These are phyloP conservation scores for Cladopsammia gracilis DNA, from an alignment of 64 coral and sea anemone genomes.

Conservation along the genomic window DNA sequence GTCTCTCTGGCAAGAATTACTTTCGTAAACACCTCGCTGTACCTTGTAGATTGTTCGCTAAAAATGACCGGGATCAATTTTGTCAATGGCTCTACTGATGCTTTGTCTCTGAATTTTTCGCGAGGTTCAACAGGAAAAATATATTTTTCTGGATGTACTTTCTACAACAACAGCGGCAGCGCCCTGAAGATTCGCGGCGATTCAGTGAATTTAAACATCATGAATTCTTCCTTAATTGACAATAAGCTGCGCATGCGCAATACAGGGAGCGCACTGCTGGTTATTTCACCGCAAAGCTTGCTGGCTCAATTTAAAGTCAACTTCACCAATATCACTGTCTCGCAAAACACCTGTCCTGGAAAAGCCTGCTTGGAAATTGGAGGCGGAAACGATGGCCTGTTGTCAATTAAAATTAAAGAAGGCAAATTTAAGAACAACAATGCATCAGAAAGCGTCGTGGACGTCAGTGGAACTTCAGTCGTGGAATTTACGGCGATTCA, in stretches of 20 bases:
- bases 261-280: not conserved
- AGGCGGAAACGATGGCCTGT: not conserved
- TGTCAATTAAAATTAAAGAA: not conserved
- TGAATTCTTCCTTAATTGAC: not conserved
- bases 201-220: not conserved
- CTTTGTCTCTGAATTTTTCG: not conserved
- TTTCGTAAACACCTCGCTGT: slow-evolving; percentile 1
- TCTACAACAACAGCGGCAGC: not conserved
- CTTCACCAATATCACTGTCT: not conserved
- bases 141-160: not conserved
- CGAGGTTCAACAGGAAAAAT: not conserved
- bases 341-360: not conserved
- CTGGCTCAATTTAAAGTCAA: not conserved
- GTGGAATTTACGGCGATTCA: not conserved
- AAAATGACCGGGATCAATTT: not conserved
- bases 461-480: not conserved
- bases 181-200: not conserved
- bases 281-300: not conserved
- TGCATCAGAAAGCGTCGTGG: not conserved
- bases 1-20: slow-evolving; percentile 38
- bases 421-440: not conserved
- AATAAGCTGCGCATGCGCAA: not conserved
- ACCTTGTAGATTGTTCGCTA: slow-evolving; percentile 19
- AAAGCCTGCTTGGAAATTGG: slow-evolving; percentile 5
- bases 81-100: not conserved